Base-by-base conservation (phyloP, 2,113 vertebrate genomes). In the Periophthalmus modestus region DNA sequence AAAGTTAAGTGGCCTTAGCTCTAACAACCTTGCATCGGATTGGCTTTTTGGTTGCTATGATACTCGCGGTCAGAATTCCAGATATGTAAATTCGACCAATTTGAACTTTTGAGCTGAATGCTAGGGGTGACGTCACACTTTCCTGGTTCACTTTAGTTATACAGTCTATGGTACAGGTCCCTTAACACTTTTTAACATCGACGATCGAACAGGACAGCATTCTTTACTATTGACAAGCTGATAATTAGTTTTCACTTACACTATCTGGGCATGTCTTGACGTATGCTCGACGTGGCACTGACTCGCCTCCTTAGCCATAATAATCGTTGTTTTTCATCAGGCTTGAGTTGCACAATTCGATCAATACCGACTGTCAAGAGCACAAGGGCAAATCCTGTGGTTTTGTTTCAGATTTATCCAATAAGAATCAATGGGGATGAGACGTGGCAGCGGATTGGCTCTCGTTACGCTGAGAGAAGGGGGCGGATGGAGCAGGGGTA, bases 401-500 rank as follows among this genome's bases (percentile, higher is more conserved):
- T 68, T 70, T 68, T 62, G 57, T 69, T 75, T 68, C 23, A 58
- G 54, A 21, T 75, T 47, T 43, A 39, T 34, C 28, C 72, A 66
- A 47, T 21, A 52, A 57, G 62, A 70, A 76, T 81, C 59, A 58
- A 80, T 80, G 36, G 34, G 43, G 14, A 58, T 70, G 50, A 66
- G 36, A 74, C 69, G 50, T 24, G 46, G 13, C 68, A 68, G 70
- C 19, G 62, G 23, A 68, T 73, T 68, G 67, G 48, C 58, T 62
- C 57, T 23, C 9, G 43, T 48, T 67, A 15, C 16, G 15, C 13
- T 39, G 28, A 21, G 34, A 69, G 47, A 48, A 43, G 18, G 59
- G 24, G 24, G 28, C 3, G 28, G 67, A 28, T 34, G 66, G 48
- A 50, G 5, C 2, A 12, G 39, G 21, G 52, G 70, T 70, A 34